phyloP scores from a whole-genome alignment of 1,140 invertebrate genomes.

The Muscidifurax raptorellus region DNA sequence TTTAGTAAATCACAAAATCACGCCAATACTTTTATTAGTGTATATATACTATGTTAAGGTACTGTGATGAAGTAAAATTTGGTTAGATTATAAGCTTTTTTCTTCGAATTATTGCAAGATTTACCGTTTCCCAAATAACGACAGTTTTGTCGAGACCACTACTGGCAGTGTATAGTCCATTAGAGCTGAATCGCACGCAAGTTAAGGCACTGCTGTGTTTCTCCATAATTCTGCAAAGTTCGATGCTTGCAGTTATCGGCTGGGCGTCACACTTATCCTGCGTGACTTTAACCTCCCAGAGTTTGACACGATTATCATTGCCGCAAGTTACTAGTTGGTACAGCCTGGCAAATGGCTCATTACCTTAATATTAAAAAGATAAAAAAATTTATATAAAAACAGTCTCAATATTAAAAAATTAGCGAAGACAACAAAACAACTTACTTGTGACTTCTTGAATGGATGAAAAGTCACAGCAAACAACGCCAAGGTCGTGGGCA shows the following conservation, averaged over 20 bases:
- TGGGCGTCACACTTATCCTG: conserved; percentile 61
- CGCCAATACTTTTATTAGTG: no score
- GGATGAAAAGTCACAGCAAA: conserved; percentile 80
- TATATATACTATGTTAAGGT: no score
- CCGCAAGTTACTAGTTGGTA: conserved; percentile 83
- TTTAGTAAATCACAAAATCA: no score
- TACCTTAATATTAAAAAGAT: conserved; percentile 61
- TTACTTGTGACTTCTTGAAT: conserved; percentile 64
- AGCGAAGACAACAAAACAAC: not conserved
- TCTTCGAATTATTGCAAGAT: not conserved
- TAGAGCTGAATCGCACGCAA: conserved; percentile 79
- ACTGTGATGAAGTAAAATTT: no score
- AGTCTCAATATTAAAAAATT: not conserved
- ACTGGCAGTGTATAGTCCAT: conserved; percentile 80
- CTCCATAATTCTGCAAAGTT: conserved; percentile 62
- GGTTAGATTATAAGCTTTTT: no score
- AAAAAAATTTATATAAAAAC: not conserved
- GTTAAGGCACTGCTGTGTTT: conserved; percentile 78
- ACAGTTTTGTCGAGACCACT: conserved; percentile 83
- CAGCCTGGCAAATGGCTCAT: conserved; percentile 70
- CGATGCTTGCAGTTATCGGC: conserved; percentile 59
- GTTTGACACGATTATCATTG: conserved; percentile 83
- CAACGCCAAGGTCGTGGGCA: conserved; percentile 86
- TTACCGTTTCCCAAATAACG: conserved; percentile 81
- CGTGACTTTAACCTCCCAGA: conserved; percentile 80